Evolutionary conservation across 1,140 invertebrate genomes (phyloP).

Genomic region (Xylocopa sonorina): DNA sequence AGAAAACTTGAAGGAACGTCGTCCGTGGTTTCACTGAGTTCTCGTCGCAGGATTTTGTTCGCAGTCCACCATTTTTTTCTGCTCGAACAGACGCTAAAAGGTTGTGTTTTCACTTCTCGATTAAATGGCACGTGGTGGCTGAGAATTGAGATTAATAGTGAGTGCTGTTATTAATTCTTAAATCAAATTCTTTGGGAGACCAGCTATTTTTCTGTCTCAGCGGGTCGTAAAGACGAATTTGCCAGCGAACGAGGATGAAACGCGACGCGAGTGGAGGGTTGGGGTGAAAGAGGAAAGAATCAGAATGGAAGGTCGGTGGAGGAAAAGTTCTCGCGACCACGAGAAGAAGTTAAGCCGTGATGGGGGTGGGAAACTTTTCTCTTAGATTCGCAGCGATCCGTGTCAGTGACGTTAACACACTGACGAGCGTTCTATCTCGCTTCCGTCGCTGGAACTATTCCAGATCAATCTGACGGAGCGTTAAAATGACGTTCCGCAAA

Average conservation of each 20-base stretch:
- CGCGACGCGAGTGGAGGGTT: constrained; percentile 7
- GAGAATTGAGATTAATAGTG: too few relatives aligned
- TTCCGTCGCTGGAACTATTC: constrained; percentile 13
- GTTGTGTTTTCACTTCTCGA: too few relatives aligned
- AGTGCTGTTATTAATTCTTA: too few relatives aligned
- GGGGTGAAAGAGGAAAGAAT: constrained; percentile 19
- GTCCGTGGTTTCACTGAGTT: too few relatives aligned
- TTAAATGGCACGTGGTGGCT: too few relatives aligned
- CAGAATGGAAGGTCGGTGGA: constrained; percentile 41
- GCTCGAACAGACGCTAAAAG: too few relatives aligned
- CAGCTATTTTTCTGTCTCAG: constrained; percentile 20
- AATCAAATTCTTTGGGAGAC: too few relatives aligned
- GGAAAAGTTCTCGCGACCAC: constrained; percentile 43
- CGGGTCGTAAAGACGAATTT: constrained; percentile 71
- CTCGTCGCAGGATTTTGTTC: too few relatives aligned
- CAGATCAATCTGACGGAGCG: not conserved
- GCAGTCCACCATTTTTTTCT: too few relatives aligned
- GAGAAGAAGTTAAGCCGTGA: too few relatives aligned
- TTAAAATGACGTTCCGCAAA: too few relatives aligned
- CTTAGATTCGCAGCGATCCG: constrained; percentile 56
- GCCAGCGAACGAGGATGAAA: constrained; percentile 42
- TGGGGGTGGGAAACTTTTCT: constrained; percentile 57
- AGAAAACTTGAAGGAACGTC: not conserved
- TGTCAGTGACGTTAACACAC: constrained; percentile 54
- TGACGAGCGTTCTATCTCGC: too few relatives aligned